phyloP scores from a whole-genome alignment of 2,888 invertebrate genomes.

The Cremastobaeus sp. region DNA sequence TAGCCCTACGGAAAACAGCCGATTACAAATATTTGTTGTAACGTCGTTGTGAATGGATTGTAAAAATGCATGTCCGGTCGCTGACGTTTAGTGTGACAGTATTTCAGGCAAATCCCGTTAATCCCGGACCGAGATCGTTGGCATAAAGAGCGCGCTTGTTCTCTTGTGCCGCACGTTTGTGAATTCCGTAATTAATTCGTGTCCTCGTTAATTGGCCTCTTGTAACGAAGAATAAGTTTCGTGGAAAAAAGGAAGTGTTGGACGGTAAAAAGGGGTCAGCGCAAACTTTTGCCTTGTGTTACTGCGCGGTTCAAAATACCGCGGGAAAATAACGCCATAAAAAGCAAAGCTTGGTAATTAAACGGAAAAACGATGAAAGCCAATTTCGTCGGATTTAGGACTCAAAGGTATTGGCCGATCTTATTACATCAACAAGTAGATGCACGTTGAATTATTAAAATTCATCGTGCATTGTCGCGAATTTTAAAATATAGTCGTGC shows the following conservation, averaged over 20 bases:
- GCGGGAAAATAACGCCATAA: conserved; percentile 25
- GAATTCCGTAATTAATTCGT: conserved; percentile 60
- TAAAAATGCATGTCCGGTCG: conserved; percentile 51
- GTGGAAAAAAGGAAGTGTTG: conserved; percentile 24
- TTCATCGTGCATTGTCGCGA: no score
- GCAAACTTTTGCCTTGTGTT: conserved; percentile 28
- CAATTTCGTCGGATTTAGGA: conserved; percentile 35
- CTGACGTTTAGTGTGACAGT: conserved; percentile 51
- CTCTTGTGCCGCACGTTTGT: conserved; percentile 43
- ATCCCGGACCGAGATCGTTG: conserved; percentile 55
- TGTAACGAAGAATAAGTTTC: conserved; percentile 59
- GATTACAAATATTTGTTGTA: conserved; percentile 18
- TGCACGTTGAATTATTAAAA: conserved; percentile 1
- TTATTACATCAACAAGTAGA: conserved; percentile 18
- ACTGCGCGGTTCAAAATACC: conserved; percentile 14
- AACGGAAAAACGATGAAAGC: conserved; percentile 5
- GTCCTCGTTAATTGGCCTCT: conserved; percentile 60
- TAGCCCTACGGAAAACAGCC: background rate
- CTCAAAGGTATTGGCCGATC: background rate
- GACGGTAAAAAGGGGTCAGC: conserved; percentile 37
- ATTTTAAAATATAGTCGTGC: no score
- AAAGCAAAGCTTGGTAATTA: conserved; percentile 24
- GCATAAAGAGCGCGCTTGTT: conserved; percentile 53
- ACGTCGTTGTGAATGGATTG: conserved; percentile 35
- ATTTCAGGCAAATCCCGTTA: conserved; percentile 60